These are phyloP conservation scores for Dolichoris vasculosae DNA, from an alignment of 1,140 invertebrate species.

Conservation along the genomic window DNA sequence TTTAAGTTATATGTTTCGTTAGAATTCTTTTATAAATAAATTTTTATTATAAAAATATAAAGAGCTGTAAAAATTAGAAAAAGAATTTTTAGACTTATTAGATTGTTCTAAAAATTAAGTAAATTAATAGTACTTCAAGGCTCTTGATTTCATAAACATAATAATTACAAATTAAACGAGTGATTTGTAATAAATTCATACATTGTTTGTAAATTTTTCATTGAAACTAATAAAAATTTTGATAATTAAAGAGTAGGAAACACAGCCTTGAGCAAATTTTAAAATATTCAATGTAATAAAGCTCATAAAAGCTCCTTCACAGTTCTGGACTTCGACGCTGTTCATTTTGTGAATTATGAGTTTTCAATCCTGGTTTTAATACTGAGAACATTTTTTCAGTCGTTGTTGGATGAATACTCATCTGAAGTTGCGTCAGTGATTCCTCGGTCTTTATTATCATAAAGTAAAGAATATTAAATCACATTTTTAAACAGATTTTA, in stretches of 20 bases:
- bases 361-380: conserved; percentile 69
- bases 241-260: conserved; percentile 42
- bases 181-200: conserved; percentile 30
- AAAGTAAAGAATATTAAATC: conserved; percentile 51
- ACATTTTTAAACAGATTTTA: conserved; percentile 31
- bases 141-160: conserved; percentile 24
- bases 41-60: not conserved
- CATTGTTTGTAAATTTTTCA: conserved; percentile 8
- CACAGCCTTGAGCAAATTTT: conserved; percentile 47
- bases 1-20: not conserved
- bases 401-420: conserved; percentile 79
- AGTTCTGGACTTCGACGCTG: conserved; percentile 65
- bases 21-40: conserved; percentile 9
- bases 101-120: conserved; percentile 36
- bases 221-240: conserved; percentile 39
- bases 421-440: conserved; percentile 79
- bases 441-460: conserved; percentile 78
- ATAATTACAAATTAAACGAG: conserved; percentile 4
- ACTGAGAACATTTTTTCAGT: conserved; percentile 74
- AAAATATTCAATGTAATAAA: conserved; percentile 46
- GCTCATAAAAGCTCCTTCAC: conserved; percentile 53
- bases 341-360: conserved; percentile 63
- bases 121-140: conserved; percentile 16
- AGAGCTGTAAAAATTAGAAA: not conserved
- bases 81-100: conserved; percentile 16